phyloP scores from a whole-genome alignment of 23 tunicate genomes.

The Aplidium turbinatum region DNA sequence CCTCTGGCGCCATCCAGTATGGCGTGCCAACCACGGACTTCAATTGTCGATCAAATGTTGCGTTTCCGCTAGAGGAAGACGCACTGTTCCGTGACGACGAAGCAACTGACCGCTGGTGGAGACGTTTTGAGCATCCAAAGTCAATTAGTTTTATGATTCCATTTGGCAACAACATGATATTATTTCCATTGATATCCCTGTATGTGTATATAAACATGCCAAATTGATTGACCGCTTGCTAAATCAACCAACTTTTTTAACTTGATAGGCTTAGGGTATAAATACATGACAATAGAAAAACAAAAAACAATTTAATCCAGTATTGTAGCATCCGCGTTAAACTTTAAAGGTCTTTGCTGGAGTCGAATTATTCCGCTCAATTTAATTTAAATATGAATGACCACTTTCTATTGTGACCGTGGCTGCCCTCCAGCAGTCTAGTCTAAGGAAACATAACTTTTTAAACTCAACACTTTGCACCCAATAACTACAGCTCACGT shows the following conservation, averaged over 20 bases:
- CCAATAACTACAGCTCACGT: no score
- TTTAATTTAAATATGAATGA: no score
- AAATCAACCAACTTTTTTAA: no score
- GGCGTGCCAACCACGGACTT: slow-evolving; percentile 87
- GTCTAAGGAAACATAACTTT: no score
- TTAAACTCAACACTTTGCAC: no score
- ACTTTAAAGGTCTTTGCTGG: no score
- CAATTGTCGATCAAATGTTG: slow-evolving; percentile 28
- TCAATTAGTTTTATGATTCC: slow-evolving; percentile 88
- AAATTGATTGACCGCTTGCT: no score
- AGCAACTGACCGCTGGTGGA: slow-evolving; percentile 37
- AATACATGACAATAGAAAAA: not conserved
- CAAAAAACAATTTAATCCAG: no score
- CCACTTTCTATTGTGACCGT: no score
- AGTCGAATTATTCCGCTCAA: no score
- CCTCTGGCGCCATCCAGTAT: slow-evolving; percentile 99
- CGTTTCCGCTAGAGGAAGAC: slow-evolving; percentile 1
- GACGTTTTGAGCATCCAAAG: slow-evolving; percentile 92
- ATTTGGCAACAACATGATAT: slow-evolving; percentile 75
- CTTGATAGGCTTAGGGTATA: not conserved
- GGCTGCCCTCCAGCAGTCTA: no score
- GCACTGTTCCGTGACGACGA: slow-evolving; percentile 40
- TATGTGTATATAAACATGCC: not conserved
- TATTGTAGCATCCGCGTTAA: no score
- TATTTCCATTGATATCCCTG: slow-evolving; percentile 95